phyloP scores from a whole-genome alignment of 2,888 invertebrate species.

The Drosophila testacea region DNA sequence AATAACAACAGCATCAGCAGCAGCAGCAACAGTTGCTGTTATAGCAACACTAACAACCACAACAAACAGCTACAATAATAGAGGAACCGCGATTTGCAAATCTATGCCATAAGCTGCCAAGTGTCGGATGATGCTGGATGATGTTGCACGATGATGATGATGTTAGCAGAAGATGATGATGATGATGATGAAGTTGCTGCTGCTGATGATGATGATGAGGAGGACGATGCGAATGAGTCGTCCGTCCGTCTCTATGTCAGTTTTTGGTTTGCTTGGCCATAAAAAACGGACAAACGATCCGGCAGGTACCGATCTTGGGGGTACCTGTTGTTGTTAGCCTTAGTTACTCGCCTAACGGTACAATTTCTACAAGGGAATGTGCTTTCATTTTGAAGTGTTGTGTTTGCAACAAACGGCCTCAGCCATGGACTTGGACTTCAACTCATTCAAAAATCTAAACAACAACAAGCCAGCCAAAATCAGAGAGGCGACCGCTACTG shows the following conservation, averaged over 20 bases:
- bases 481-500: slow-evolving; percentile 71
- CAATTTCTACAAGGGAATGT: slow-evolving; percentile 80
- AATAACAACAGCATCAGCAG: slow-evolving; percentile 61
- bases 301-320: slow-evolving; percentile 30
- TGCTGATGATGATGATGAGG: slow-evolving; percentile 17
- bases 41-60: slow-evolving; percentile 69
- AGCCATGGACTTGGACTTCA: slow-evolving; percentile 65
- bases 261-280: slow-evolving; percentile 51
- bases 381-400: slow-evolving; percentile 81
- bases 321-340: slow-evolving; percentile 59
- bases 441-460: slow-evolving; percentile 65
- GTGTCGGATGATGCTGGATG: slow-evolving; percentile 71
- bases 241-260: slow-evolving; percentile 3
- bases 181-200: slow-evolving; percentile 30
- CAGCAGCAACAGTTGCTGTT: slow-evolving; percentile 19
- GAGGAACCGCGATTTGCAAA: slow-evolving; percentile 76
- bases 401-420: slow-evolving; percentile 52
- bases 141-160: slow-evolving; percentile 30
- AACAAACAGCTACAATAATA: slow-evolving; percentile 78
- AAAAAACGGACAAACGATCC: slow-evolving; percentile 75
- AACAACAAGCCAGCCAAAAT: slow-evolving; percentile 54
- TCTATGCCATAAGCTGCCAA: slow-evolving; percentile 79
- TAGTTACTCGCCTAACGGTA: slow-evolving; percentile 69
- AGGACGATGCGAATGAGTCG: slow-evolving; percentile 34
- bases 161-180: slow-evolving; percentile 27